Percentiles rank a stretch among this genome's conserved stretches.
Conservation (phyloP, 2,113 vertebrate species). For the Athene cunicularia region DNA sequence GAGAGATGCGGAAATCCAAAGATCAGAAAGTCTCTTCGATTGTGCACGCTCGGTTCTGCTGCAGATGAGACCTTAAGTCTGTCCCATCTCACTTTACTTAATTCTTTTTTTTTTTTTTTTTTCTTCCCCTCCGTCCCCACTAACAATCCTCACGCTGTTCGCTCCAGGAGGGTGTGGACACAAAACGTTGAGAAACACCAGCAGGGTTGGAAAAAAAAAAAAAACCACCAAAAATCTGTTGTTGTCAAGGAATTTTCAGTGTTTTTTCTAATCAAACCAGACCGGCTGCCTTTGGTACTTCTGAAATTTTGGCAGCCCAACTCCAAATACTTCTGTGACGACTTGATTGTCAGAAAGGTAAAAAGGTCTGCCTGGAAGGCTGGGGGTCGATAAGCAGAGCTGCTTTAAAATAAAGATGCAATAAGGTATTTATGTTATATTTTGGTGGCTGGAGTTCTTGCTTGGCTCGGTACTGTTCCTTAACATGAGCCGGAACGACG, state of each 20-base stretch:
- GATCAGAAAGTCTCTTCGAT: background rate
- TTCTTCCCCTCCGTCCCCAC: background rate
- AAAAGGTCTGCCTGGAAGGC: background rate
- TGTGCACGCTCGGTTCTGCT: background rate
- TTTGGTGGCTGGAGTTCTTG: background rate
- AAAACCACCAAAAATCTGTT: background rate
- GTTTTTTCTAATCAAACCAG: background rate
- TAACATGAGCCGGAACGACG: background rate
- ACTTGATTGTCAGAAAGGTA: background rate
- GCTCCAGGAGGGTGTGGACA: background rate
- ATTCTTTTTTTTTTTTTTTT: no score
- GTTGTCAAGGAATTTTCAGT: background rate
- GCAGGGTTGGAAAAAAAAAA: background rate
- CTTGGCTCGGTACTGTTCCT: background rate
- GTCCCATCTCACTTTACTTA: background rate
- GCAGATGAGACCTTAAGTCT: background rate
- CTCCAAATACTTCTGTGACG: background rate
- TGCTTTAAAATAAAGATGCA: background rate
- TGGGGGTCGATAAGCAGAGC: background rate
- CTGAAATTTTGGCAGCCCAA: background rate
- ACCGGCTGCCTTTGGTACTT: background rate
- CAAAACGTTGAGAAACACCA: background rate
- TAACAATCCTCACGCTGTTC: fast-evolving
- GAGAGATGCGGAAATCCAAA: background rate
- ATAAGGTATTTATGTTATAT: background rate